Base-by-base conservation (phyloP, 2,113 vertebrate species). In the Paralichthys olivaceus region DNA sequence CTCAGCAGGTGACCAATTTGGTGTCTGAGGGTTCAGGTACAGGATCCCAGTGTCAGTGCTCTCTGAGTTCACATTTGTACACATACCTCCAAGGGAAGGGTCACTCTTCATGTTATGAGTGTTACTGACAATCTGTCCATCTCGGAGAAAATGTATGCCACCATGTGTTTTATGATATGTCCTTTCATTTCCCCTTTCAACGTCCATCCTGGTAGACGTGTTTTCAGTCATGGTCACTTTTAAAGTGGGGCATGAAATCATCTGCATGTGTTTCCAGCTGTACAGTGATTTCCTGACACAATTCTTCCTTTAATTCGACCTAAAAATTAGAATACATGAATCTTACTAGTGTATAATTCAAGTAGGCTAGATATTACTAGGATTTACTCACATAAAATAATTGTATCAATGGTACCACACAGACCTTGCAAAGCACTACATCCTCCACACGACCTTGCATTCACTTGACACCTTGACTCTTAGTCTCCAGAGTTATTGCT, bases 1-100 rank as follows among this genome's bases (percentile, higher is more conserved):
- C 19, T 92, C 77, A 3, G 80, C 75, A 0, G 90, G 84, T 53
- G 53, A 81, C 78, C 77, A 84, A 3, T 75, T 85, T 43, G 86
- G 86, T 40, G 89, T 89, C 72, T 81, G 84, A 51, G 88, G 87
- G 53, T 93, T 87, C 19, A 90, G 72, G 80, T 86, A 92, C 53
- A 91, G 71, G 40, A 87, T 58, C 64, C 53, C 86, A 53, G 40
- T 28, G 9, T 88, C 81, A 19, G 14, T 29, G 37, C 68, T 80
- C 23, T 81, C 78, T 28, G 71, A 55, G 43, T 19, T 64, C 53
- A 60, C 34, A 29, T 26, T 37, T 2, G 25, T 11, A 43, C 25
- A 76, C 23, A 62, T 32, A 2, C 40, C 49, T 0, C 34, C 68
- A 56, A 69, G 47, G 15, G 65, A 66, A n/a, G 60, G 60, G 19